These are phyloP conservation scores for Bursaphelenchus okinawaensis DNA, from an alignment of 2,888 invertebrate species.

Conservation along the genomic window DNA sequence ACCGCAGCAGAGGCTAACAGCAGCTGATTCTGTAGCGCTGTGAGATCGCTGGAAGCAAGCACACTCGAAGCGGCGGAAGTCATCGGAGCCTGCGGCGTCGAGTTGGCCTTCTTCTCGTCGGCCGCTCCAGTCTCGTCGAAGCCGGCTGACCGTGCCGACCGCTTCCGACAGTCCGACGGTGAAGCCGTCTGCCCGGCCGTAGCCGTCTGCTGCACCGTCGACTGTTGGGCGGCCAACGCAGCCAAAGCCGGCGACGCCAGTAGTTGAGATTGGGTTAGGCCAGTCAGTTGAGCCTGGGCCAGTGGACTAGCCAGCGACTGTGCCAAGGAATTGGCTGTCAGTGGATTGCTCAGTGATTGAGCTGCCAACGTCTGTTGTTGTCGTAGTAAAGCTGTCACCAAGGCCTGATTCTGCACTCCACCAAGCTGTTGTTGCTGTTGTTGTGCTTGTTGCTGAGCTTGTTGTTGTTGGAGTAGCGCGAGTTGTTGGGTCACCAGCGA, in stretches of 20 bases:
- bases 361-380: constrained; percentile 10
- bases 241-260: constrained; percentile 5
- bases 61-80: background rate
- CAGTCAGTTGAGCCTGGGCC: constrained; percentile 16
- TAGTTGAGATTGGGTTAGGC: constrained; percentile 18
- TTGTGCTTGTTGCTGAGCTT: constrained; percentile 39
- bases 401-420: background rate
- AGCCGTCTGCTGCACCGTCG: constrained; percentile 4
- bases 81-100: background rate
- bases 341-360: background rate
- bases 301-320: background rate
- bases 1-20: constrained; percentile 23
- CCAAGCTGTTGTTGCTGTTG: constrained; percentile 35
- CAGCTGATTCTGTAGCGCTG: constrained; percentile 19
- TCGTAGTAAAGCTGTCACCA: constrained; percentile 4
- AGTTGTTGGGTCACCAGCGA: constrained; percentile 36
- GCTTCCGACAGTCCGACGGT: constrained; percentile 3
- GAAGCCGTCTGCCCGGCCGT: background rate
- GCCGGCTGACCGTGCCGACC: constrained; percentile 8
- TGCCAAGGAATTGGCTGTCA: background rate
- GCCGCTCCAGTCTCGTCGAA: constrained; percentile 5
- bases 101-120: constrained; percentile 10
- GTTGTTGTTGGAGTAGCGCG: constrained; percentile 43
- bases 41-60: background rate
- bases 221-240: constrained; percentile 13